phyloP scores from a whole-genome alignment of 2,113 vertebrate genomes.

The Scomber colias region DNA sequence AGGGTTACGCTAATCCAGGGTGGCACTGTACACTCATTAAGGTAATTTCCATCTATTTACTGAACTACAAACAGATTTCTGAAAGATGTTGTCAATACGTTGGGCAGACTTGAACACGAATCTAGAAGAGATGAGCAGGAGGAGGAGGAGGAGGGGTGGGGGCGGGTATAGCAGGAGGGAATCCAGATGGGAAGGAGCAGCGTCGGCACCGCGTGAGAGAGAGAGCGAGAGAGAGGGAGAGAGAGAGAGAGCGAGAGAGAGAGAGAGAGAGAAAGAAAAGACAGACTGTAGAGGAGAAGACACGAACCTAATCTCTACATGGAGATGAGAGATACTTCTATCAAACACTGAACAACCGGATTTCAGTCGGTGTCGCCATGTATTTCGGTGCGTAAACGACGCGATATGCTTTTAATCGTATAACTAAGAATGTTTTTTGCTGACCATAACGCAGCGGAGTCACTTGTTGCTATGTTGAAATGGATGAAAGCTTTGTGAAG shows the following conservation, averaged over 20 bases:
- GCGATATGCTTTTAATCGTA: background rate
- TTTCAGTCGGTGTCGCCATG: constrained; percentile 48
- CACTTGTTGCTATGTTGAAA: constrained; percentile 75
- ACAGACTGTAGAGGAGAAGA: constrained; percentile 44
- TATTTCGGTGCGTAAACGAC: constrained; percentile 71
- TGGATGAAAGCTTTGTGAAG: constrained; percentile 31
- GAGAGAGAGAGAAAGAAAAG: background rate
- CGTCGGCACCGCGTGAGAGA: constrained; percentile 57
- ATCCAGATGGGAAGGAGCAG: constrained; percentile 74
- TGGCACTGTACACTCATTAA: constrained; percentile 44
- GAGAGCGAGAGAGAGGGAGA: constrained; percentile 10
- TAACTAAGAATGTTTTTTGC: background rate
- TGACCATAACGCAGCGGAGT: constrained; percentile 16
- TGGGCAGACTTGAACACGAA: constrained; percentile 24
- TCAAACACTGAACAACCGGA: constrained; percentile 48
- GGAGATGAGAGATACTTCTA: constrained; percentile 54
- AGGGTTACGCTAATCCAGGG: constrained; percentile 13
- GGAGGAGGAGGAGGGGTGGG: constrained; percentile 11
- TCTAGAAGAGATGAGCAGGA: constrained; percentile 51
- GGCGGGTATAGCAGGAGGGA: constrained; percentile 42
- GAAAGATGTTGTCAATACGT: constrained; percentile 27
- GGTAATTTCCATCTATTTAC: constrained; percentile 51
- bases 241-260: too few relatives aligned
- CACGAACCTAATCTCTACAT: constrained; percentile 31
- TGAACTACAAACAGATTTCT: constrained; percentile 48